These are phyloP conservation scores for Ophion ellenae DNA, from an alignment of 2,888 invertebrate species.

Conservation along the genomic window DNA sequence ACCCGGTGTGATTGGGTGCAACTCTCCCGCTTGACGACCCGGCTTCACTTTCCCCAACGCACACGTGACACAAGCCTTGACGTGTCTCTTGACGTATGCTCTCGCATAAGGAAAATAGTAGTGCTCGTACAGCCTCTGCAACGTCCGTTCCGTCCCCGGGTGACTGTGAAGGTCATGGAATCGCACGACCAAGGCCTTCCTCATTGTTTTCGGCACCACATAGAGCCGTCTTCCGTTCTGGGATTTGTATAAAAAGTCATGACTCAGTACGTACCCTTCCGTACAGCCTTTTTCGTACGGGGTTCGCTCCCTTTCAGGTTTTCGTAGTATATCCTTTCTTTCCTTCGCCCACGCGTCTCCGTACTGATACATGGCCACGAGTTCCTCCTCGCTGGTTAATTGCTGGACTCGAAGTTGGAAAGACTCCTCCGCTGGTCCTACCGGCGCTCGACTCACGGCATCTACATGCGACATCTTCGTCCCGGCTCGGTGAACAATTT, in stretches of 20 bases:
- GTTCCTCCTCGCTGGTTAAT: conserved; percentile 22
- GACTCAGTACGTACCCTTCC: not conserved
- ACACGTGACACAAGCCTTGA: conserved; percentile 64
- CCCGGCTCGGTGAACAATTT: conserved; percentile 67
- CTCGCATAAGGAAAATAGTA: conserved; percentile 31
- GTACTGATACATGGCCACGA: conserved; percentile 9
- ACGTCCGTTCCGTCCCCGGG: not conserved
- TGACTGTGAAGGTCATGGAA: conserved; percentile 36
- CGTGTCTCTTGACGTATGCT: conserved; percentile 13
- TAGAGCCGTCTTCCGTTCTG: not conserved
- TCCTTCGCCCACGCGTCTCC: not conserved
- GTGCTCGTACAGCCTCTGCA: not conserved
- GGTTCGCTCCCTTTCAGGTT: not conserved
- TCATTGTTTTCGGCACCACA: conserved; percentile 16
- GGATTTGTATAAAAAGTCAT: conserved; percentile 9
- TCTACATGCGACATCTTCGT: conserved; percentile 65
- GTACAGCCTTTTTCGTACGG: conserved; percentile 8
- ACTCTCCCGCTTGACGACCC: conserved; percentile 62
- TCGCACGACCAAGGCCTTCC: not conserved
- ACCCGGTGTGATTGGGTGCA: conserved; percentile 68
- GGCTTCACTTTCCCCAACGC: conserved; percentile 21
- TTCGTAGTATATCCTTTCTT: conserved; percentile 13
- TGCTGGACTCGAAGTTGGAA: not conserved
- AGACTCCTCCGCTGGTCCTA: not conserved
- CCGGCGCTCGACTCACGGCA: conserved; percentile 65